Percentiles rank a stretch among this genome's conserved stretches.
Evolutionary conservation across 2,113 vertebrate species (phyloP).

Genomic region (Aspiorhynchus laticeps): DNA sequence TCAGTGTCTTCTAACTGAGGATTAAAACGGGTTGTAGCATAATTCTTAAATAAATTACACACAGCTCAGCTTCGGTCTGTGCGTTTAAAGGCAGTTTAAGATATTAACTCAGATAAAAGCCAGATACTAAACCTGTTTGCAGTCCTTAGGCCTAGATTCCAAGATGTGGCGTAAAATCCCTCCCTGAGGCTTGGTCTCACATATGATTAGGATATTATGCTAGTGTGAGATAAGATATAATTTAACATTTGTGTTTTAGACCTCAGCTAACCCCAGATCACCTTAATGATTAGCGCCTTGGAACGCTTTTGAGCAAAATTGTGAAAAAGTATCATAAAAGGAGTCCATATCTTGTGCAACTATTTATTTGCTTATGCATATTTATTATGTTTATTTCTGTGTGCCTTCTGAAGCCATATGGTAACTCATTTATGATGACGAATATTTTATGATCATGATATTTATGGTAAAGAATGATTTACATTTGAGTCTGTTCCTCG

Average conservation of each 20-base stretch:
- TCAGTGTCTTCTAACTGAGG: constrained; percentile 27
- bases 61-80: background rate
- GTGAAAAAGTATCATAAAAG: background rate
- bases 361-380: background rate
- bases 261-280: constrained; percentile 31
- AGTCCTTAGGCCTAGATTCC: constrained; percentile 30
- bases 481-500: background rate
- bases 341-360: background rate
- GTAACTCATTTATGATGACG: background rate
- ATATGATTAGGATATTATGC: constrained; percentile 33
- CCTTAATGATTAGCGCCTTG: constrained; percentile 14
- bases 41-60: constrained; percentile 19
- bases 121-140: constrained; percentile 35
- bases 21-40: constrained; percentile 24
- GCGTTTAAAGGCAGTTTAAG: constrained; percentile 31
- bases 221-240: constrained; percentile 34
- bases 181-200: constrained; percentile 28
- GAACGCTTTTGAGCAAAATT: constrained; percentile 29
- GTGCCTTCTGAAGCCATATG: background rate
- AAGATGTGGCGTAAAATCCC: constrained; percentile 23
- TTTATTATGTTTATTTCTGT: constrained; percentile 1
- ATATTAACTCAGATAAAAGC: constrained; percentile 30
- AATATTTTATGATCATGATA: background rate
- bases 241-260: constrained; percentile 31
- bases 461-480: background rate